Conservation (phyloP, 2,888 invertebrate genomes). For the Patella ulyssiponensis region DNA sequence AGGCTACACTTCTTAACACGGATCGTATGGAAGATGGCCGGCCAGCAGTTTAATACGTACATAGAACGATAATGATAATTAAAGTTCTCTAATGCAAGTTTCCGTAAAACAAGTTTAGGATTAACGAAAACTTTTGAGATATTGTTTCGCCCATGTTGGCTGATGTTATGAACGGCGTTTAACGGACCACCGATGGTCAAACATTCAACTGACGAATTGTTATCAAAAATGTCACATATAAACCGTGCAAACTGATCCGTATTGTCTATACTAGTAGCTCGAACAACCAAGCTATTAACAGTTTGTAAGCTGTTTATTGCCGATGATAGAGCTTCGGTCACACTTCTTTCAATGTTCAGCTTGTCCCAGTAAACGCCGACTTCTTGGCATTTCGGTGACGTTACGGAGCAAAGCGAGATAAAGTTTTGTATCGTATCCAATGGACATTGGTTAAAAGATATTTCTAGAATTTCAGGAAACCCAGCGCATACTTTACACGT, state of each 20-base stretch:
- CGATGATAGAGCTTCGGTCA: conserved; percentile 24
- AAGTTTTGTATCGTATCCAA: background rate
- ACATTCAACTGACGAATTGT: conserved; percentile 29
- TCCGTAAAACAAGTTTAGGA: conserved; percentile 21
- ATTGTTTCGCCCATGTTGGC: conserved; percentile 30
- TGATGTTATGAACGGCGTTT: conserved; percentile 42
- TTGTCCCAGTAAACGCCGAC: background rate
- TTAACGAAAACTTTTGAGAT: conserved; percentile 29
- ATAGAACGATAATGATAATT: conserved; percentile 41
- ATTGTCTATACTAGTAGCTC: conserved; percentile 39
- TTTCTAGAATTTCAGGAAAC: background rate
- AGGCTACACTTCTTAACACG: conserved; percentile 38
- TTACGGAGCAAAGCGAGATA: background rate
- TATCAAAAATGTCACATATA: conserved; percentile 40
- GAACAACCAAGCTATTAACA: conserved; percentile 31
- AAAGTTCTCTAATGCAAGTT: conserved; percentile 39
- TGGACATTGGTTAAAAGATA: background rate
- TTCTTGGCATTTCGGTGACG: background rate
- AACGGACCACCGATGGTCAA: conserved; percentile 40
- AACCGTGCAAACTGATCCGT: conserved; percentile 39
- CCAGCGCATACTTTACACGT: background rate
- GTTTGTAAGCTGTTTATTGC: conserved; percentile 33
- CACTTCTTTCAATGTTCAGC: background rate
- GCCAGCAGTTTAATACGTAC: conserved; percentile 40
- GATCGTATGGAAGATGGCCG: conserved; percentile 30